Conservation (phyloP, 2,113 vertebrate species). For the Cercopithecus mona region DNA sequence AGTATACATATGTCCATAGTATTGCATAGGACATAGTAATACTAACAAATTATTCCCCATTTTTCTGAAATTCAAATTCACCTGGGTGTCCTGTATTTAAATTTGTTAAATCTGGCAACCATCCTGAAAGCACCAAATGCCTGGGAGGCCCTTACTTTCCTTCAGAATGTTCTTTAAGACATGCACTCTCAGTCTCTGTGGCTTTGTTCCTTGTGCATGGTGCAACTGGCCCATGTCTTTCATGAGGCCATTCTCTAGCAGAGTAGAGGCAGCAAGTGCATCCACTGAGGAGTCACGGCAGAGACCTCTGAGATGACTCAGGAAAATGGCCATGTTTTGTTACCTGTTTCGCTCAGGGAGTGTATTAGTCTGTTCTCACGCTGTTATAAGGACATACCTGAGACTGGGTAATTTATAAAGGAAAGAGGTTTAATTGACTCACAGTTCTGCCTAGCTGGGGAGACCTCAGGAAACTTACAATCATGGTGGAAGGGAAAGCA, state of each 20-base stretch:
- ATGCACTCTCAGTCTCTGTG: fast-evolving
- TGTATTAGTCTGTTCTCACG: no score
- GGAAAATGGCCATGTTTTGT: background rate
- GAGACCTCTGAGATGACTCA: background rate
- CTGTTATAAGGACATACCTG: no score
- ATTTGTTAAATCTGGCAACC: background rate
- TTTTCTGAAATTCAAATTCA: conserved; percentile 8
- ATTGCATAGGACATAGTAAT: background rate
- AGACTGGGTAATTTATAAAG: no score
- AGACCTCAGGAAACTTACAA: no score
- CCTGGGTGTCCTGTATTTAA: background rate
- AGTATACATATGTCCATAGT: background rate
- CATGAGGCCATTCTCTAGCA: background rate
- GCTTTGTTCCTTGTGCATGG: background rate
- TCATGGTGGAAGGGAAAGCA: no score
- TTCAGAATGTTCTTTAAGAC: background rate
- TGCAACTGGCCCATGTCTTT: no score
- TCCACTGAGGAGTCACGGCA: background rate
- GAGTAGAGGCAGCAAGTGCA: no score
- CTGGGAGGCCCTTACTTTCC: background rate
- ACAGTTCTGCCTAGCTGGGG: no score
- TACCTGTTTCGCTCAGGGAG: no score
- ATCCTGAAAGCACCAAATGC: background rate
- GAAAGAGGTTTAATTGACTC: no score
- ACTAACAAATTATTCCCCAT: background rate